Percentiles rank a stretch among this genome's conserved stretches.
phyloP scores from a whole-genome alignment of 2,113 vertebrate species.

The Limnothrissa miodon region DNA sequence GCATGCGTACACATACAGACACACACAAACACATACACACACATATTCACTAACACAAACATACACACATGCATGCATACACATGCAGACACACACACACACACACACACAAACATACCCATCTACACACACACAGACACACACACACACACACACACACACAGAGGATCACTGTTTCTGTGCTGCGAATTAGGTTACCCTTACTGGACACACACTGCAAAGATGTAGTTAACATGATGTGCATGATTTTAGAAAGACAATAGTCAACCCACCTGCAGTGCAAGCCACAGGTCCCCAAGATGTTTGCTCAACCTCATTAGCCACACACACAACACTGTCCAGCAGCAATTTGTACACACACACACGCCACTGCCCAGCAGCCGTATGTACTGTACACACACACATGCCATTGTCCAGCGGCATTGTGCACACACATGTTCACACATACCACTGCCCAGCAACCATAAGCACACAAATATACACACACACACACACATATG shows the following conservation, averaged over 20 bases:
- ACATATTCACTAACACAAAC: background rate
- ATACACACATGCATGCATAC: background rate
- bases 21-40: background rate
- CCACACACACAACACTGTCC: background rate
- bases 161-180: background rate
- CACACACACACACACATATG: conserved; percentile 11
- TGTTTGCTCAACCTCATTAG: background rate
- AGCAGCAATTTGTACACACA: background rate
- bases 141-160: conserved; percentile 2
- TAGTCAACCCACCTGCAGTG: background rate
- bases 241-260: background rate
- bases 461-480: too few species aligned
- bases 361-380: too few species aligned
- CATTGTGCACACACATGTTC: background rate
- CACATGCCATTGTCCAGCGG: too few species aligned
- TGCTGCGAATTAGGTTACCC: background rate
- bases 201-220: background rate
- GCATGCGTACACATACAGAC: background rate
- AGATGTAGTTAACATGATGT: background rate
- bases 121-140: background rate
- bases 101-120: background rate
- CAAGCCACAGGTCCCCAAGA: background rate
- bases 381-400: background rate
- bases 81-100: background rate
- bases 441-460: background rate